These are phyloP conservation scores for Zosterops borbonicus DNA, from an alignment of 2,113 vertebrate genomes.

Conservation along the genomic window DNA sequence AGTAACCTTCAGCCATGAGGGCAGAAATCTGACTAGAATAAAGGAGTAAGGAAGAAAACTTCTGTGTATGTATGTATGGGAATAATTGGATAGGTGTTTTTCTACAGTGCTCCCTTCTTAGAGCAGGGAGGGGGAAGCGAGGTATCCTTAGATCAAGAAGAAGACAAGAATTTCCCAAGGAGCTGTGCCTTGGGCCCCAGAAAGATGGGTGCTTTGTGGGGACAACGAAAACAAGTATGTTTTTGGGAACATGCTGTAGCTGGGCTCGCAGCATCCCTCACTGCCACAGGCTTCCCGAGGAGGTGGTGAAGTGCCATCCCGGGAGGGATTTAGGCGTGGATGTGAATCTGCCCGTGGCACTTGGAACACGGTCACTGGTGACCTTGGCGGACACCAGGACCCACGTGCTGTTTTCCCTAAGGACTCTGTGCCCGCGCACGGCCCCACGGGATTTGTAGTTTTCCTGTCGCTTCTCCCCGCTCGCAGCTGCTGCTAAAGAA, in stretches of 20 bases:
- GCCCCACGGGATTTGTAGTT: background rate
- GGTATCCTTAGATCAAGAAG: fast-evolving
- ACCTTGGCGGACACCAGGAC: fast-evolving
- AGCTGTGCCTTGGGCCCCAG: background rate
- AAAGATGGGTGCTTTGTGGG: background rate
- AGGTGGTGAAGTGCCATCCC: background rate
- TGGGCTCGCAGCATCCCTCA: background rate
- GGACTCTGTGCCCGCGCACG: fast-evolving
- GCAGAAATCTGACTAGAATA: background rate
- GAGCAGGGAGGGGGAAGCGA: fast-evolving
- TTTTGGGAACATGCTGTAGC: background rate
- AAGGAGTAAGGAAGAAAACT: background rate
- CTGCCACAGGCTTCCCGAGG: background rate
- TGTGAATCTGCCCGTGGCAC: fast-evolving
- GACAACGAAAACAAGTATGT: background rate
- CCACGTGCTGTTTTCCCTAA: fast-evolving
- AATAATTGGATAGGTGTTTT: background rate
- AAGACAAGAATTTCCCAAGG: background rate
- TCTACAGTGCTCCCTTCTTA: background rate
- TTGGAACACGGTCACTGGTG: fast-evolving
- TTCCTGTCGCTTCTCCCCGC: fast-evolving
- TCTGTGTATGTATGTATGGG: fast-evolving
- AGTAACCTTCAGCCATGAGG: background rate
- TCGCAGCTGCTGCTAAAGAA: fast-evolving
- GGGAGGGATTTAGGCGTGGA: background rate